Percentiles rank a stretch among this genome's conserved stretches.
Conservation (phyloP, 2,113 vertebrate genomes). For the Ictidomys tridecemlineatus region DNA sequence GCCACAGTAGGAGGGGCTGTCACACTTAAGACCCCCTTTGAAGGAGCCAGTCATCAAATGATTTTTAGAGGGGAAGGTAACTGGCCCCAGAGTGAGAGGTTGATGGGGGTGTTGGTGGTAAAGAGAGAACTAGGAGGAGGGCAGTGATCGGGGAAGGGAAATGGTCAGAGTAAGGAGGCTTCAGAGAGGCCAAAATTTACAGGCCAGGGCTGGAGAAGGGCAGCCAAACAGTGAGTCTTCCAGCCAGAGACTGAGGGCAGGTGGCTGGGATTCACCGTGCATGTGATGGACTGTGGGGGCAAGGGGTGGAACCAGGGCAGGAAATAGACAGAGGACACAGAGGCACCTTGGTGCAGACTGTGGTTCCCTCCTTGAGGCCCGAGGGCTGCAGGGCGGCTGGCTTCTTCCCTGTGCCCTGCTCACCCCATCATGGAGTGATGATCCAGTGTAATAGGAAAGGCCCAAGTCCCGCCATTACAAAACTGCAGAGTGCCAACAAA, state of each 20-base stretch:
- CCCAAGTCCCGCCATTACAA: background rate
- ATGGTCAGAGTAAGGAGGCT: background rate
- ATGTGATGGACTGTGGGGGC: accelerated
- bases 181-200: background rate
- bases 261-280: background rate
- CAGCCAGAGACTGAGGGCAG: background rate
- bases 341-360: background rate
- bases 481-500: background rate
- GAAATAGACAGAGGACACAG: background rate
- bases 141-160: accelerated
- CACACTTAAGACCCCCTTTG: accelerated
- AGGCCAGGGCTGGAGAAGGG: too few species aligned
- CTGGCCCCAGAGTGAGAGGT: background rate
- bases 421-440: background rate
- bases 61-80: background rate
- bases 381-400: background rate
- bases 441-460: background rate
- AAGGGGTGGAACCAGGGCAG: background rate
- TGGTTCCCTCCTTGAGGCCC: accelerated
- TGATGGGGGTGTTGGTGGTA: background rate
- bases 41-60: background rate
- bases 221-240: background rate
- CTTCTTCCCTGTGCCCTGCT: accelerated
- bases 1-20: background rate
- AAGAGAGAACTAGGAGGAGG: background rate